Evolutionary conservation across 2,113 vertebrate species (phyloP).

Genomic region (Phycodurus eques): DNA sequence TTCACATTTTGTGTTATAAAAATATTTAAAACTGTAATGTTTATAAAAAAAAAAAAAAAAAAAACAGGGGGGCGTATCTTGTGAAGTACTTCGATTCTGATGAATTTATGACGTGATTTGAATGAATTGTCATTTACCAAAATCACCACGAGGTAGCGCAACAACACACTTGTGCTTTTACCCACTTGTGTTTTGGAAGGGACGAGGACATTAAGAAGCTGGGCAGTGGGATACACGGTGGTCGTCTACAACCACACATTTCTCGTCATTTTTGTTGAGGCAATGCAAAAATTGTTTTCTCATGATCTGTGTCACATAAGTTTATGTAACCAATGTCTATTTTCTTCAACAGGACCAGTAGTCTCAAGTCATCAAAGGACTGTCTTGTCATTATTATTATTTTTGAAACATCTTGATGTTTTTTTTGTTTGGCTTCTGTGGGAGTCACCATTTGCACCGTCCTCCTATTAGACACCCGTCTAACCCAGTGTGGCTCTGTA

Average conservation of each 20-base stretch:
- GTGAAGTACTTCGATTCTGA: too few relatives aligned
- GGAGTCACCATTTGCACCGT: conserved; percentile 51
- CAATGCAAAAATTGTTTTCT: not conserved
- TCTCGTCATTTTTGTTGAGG: not conserved
- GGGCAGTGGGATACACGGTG: not conserved
- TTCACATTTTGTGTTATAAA: too few relatives aligned
- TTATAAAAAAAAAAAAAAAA: too few relatives aligned
- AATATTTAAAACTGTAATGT: too few relatives aligned
- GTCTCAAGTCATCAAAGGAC: conserved; percentile 35
- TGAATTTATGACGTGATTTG: too few relatives aligned
- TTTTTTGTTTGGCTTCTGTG: conserved; percentile 30
- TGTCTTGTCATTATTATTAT: conserved; percentile 3
- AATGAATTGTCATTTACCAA: not conserved
- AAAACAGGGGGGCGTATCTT: too few relatives aligned
- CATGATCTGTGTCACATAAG: not conserved
- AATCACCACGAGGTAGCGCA: not conserved
- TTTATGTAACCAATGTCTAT: conserved; percentile 3
- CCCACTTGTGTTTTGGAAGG: not conserved
- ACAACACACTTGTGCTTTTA: not conserved
- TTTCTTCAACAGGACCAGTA: conserved; percentile 64
- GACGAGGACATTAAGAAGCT: not conserved
- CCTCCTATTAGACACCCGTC: conserved; percentile 28
- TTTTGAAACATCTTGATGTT: conserved; percentile 32
- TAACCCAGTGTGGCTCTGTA: conserved; percentile 30
- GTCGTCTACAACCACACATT: not conserved